Evolutionary conservation across 2,888 invertebrate genomes (phyloP).

Genomic region (Altica lythri): DNA sequence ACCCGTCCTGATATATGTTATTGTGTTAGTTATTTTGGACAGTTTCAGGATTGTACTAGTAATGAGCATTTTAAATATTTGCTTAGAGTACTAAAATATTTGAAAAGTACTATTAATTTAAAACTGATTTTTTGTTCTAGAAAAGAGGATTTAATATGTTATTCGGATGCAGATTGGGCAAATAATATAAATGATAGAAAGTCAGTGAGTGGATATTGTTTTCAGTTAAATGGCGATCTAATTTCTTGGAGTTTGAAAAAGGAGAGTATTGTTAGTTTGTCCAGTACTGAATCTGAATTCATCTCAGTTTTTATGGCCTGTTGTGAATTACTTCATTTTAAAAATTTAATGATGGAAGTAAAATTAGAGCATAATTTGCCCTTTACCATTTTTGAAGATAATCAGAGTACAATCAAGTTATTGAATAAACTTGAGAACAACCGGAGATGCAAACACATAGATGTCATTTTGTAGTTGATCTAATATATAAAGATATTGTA

Average conservation of each 20-base stretch:
- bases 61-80: slow-evolving; percentile 27
- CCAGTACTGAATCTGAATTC: slow-evolving; percentile 25
- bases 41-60: slow-evolving; percentile 25
- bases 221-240: not conserved
- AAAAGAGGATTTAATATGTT: slow-evolving; percentile 13
- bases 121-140: slow-evolving; percentile 17
- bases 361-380: too few relatives aligned
- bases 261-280: slow-evolving; percentile 27
- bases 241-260: slow-evolving; percentile 32
- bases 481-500: too few relatives aligned
- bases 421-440: too few relatives aligned
- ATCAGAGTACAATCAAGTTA: too few relatives aligned
- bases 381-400: too few relatives aligned
- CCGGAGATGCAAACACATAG: too few relatives aligned
- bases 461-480: too few relatives aligned
- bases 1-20: slow-evolving; percentile 23
- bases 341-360: too few relatives aligned
- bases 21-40: slow-evolving; percentile 20
- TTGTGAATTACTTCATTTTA: too few relatives aligned
- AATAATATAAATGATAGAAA: slow-evolving; percentile 26
- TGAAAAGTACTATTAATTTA: slow-evolving; percentile 23
- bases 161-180: slow-evolving; percentile 31
- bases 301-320: slow-evolving; percentile 1
- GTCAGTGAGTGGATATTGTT: slow-evolving; percentile 27
- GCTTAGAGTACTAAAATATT: slow-evolving; percentile 30